Evolutionary conservation across 2,113 vertebrate genomes (phyloP).

Genomic region (Labeo catla): DNA sequence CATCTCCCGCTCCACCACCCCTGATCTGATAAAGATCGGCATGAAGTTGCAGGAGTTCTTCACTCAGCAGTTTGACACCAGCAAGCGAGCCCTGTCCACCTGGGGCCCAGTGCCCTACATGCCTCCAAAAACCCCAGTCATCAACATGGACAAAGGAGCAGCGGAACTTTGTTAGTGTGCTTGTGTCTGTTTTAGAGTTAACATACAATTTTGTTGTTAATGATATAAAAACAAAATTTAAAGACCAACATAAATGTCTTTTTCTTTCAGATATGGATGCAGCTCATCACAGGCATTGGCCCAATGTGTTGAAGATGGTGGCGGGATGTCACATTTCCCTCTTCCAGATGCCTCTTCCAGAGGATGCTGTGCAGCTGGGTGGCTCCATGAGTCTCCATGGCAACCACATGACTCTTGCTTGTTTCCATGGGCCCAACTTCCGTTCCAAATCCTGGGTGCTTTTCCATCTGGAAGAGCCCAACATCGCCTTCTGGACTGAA

Average conservation of each 20-base stretch:
- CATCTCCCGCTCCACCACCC: slow-evolving; percentile 97
- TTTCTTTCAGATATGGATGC: slow-evolving; percentile 86
- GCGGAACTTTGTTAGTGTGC: slow-evolving; percentile 86
- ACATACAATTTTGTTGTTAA: slow-evolving; percentile 3
- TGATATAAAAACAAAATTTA: not conserved
- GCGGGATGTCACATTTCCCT: slow-evolving; percentile 97
- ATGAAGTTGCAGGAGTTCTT: slow-evolving; percentile 99
- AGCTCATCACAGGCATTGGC: slow-evolving; percentile 97
- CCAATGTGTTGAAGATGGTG: slow-evolving; percentile 90
- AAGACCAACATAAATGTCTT: slow-evolving; percentile 23
- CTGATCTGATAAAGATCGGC: slow-evolving; percentile 98
- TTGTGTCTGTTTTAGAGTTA: not conserved
- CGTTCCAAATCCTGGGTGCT: slow-evolving; percentile 97
- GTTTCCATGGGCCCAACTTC: slow-evolving; percentile 98
- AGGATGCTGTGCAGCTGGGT: slow-evolving; percentile 95
- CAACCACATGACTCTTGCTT: slow-evolving; percentile 97
- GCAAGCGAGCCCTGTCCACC: slow-evolving; percentile 94
- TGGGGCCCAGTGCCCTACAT: slow-evolving; percentile 96
- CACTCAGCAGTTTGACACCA: slow-evolving; percentile 98
- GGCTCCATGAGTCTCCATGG: slow-evolving; percentile 98
- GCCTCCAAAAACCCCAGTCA: slow-evolving; percentile 87
- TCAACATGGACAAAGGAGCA: slow-evolving; percentile 84
- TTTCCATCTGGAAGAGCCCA: slow-evolving; percentile 97
- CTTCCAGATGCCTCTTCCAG: slow-evolving; percentile 93
- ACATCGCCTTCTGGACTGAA: slow-evolving; percentile 99